phyloP scores from a whole-genome alignment of 2,888 invertebrate genomes.

The Platerodrilus igneus region DNA sequence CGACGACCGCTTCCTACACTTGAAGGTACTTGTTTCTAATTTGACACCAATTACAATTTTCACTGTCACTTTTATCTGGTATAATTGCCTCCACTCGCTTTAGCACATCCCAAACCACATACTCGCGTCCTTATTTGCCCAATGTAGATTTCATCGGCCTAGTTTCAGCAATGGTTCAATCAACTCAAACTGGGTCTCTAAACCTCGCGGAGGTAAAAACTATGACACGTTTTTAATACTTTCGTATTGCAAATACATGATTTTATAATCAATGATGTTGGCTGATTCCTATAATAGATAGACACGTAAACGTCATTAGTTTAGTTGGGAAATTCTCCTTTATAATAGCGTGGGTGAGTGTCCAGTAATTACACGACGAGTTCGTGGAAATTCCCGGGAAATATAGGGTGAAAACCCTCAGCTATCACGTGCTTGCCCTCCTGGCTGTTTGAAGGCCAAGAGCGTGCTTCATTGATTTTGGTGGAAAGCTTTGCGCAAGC shows the following conservation, averaged over 20 bases:
- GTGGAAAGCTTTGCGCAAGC: conserved; percentile 25
- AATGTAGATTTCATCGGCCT: conserved; percentile 35
- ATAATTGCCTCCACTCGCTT: conserved; percentile 12
- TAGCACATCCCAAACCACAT: conserved; percentile 4
- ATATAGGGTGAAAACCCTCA: conserved; percentile 41
- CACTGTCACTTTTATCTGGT: conserved; percentile 31
- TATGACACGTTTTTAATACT: too few relatives aligned
- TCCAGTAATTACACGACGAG: conserved; percentile 19
- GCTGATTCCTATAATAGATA: too few relatives aligned
- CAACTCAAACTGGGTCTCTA: conserved; percentile 37
- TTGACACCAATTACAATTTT: conserved; percentile 28
- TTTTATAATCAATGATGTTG: too few relatives aligned
- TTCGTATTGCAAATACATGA: too few relatives aligned
- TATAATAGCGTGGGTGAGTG: conserved; percentile 16
- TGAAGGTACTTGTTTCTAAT: conserved; percentile 29
- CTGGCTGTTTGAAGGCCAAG: conserved; percentile 46
- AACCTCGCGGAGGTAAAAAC: conserved; percentile 29
- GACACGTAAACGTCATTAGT: conserved; percentile 7
- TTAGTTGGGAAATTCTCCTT: conserved; percentile 2
- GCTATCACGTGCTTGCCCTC: conserved; percentile 34
- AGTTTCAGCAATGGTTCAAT: conserved; percentile 40
- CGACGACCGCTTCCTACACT: conserved; percentile 25
- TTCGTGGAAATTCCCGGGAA: conserved; percentile 35
- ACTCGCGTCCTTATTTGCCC: conserved; percentile 22
- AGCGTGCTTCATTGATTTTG: conserved; percentile 44